phyloP scores from a whole-genome alignment of 1,140 invertebrate species.

The Drosophila santomea region DNA sequence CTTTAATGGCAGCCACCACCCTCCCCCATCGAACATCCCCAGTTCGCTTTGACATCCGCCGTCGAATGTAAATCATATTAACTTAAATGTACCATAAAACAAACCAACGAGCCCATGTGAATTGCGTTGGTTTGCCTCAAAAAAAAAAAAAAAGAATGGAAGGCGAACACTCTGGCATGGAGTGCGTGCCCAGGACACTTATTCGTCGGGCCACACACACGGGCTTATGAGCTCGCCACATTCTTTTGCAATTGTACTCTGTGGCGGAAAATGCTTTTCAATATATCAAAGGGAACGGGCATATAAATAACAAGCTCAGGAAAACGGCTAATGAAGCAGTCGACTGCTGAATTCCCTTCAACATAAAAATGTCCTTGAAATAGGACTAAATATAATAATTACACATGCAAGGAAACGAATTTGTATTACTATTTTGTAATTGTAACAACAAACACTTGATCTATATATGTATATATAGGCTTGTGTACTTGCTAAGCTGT shows the following conservation, averaged over 20 bases:
- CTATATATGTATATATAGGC: too few species aligned
- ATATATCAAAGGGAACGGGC: constrained; percentile 66
- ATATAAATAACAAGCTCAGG: constrained; percentile 59
- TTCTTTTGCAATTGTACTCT: constrained; percentile 60
- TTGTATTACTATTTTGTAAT: too few species aligned
- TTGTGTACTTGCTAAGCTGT: too few species aligned
- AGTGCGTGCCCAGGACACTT: constrained; percentile 52
- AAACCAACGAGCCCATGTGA: constrained; percentile 44
- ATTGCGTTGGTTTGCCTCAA: constrained; percentile 35
- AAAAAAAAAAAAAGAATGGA: too few species aligned
- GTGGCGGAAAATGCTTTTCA: constrained; percentile 70
- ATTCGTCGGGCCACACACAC: constrained; percentile 41
- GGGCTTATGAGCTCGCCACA: constrained; percentile 47
- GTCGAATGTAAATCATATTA: constrained; percentile 81
- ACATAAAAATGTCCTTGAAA: neutral
- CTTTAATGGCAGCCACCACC: constrained; percentile 71
- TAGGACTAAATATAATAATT: too few species aligned
- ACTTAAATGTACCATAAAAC: constrained; percentile 76
- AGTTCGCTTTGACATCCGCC: constrained; percentile 65
- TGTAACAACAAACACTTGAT: too few species aligned
- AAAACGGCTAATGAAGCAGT: constrained; percentile 1
- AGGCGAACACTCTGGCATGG: neutral
- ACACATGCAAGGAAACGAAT: too few species aligned
- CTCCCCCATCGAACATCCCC: neutral
- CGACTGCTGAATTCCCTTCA: constrained; percentile 23